Evolutionary conservation across 2,888 invertebrate genomes (phyloP).

Genomic region (Tribolium freemani): DNA sequence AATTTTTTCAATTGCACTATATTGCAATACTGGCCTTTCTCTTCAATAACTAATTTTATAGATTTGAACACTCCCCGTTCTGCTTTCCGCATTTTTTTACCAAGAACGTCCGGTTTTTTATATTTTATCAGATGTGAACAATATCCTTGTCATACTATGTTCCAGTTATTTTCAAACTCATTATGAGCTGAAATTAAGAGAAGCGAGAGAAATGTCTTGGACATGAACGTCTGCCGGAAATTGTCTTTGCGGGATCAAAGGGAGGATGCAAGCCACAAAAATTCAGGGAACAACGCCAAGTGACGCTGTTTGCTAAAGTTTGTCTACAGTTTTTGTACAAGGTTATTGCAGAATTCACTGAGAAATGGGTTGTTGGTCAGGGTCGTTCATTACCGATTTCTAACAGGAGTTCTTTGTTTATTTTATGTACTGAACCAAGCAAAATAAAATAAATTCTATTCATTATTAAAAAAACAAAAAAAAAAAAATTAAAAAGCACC

Average conservation of each 20-base stretch:
- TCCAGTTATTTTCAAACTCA: not conserved
- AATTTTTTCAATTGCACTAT: not conserved
- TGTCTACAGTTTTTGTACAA: not conserved
- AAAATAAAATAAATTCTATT: not conserved
- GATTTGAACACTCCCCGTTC: slow-evolving; percentile 15
- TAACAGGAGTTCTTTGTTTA: too few relatives aligned
- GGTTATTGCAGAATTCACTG: not conserved
- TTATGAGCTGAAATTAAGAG: not conserved
- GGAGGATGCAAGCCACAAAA: slow-evolving; percentile 5
- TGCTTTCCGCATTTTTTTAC: slow-evolving; percentile 28
- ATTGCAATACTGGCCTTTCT: slow-evolving; percentile 22
- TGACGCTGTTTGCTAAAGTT: not conserved
- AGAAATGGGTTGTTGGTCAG: not conserved
- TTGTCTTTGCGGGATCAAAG: slow-evolving; percentile 23
- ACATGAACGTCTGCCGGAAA: slow-evolving; percentile 17
- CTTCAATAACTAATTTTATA: not conserved
- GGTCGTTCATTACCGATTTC: too few relatives aligned
- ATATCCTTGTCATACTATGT: slow-evolving; percentile 1
- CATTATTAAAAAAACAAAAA: not conserved
- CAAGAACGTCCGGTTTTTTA: slow-evolving; percentile 16
- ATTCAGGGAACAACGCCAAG: not conserved
- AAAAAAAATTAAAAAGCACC: not conserved
- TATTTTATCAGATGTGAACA: not conserved
- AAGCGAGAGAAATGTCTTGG: slow-evolving; percentile 24
- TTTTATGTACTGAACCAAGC: not conserved